A percentile compares a stretch with the other conserved stretches of the same genome.
Conservation (phyloP, 1,140 invertebrate species). For the Ceratosolen solmsi region DNA sequence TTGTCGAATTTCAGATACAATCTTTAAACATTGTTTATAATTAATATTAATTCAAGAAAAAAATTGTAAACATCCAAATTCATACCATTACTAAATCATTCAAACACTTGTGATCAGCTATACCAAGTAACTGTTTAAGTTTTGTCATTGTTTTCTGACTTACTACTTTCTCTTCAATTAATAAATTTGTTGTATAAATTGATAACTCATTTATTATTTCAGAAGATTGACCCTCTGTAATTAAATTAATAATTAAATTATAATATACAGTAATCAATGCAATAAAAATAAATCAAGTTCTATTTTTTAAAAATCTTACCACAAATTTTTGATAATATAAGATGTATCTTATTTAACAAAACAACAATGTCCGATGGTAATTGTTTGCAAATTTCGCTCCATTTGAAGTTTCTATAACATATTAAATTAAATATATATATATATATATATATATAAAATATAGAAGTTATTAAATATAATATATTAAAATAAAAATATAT, state of each 20-base stretch:
- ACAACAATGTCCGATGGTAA: constrained; percentile 53
- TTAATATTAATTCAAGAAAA: background rate
- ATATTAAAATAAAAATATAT: background rate
- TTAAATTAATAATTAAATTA: constrained; percentile 34
- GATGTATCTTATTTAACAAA: constrained; percentile 55
- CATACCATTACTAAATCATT: constrained; percentile 72
- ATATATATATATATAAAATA: constrained; percentile 32
- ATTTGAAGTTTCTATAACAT: constrained; percentile 58
- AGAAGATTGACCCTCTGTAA: constrained; percentile 62
- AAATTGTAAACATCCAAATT: background rate
- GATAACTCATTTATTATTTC: constrained; percentile 78
- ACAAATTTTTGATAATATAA: constrained; percentile 53
- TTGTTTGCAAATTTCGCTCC: constrained; percentile 60
- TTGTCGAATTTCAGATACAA: constrained; percentile 64
- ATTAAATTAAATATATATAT: constrained; percentile 33
- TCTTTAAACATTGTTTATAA: constrained; percentile 61
- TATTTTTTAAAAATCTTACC: constrained; percentile 53
- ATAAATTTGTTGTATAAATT: constrained; percentile 77
- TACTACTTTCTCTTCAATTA: constrained; percentile 76
- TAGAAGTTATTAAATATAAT: background rate
- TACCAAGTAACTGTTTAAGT: constrained; percentile 76
- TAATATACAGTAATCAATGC: constrained; percentile 23
- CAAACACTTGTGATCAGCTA: constrained; percentile 68
- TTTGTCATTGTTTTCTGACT: constrained; percentile 73
- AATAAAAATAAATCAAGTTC: constrained; percentile 35